Conservation (phyloP, 2,113 vertebrate genomes). For the Labeo catla region DNA sequence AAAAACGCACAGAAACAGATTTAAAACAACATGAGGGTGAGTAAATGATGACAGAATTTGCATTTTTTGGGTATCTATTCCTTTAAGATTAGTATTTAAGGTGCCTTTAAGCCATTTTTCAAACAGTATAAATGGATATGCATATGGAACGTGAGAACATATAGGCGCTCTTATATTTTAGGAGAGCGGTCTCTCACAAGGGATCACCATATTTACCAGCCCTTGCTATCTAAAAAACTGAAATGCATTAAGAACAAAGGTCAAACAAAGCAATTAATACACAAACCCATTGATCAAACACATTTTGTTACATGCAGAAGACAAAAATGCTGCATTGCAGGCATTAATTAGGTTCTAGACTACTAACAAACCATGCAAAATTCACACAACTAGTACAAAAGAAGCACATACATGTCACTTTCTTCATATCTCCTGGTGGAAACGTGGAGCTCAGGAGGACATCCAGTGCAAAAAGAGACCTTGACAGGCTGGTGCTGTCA, state of each 20-base stretch:
- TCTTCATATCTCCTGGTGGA: slow-evolving; percentile 45
- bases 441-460: neutral
- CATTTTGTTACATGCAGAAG: neutral
- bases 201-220: neutral
- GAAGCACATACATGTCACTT: slow-evolving; percentile 42
- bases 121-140: neutral
- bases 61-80: too few relatives aligned
- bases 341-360: neutral
- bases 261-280: neutral
- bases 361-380: neutral
- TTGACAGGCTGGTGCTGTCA: neutral
- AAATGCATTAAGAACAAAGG: neutral
- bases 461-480: neutral
- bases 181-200: neutral
- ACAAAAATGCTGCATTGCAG: neutral
- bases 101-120: neutral
- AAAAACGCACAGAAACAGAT: too few relatives aligned
- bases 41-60: too few relatives aligned
- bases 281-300: neutral
- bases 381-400: neutral
- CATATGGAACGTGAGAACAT: neutral
- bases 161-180: neutral
- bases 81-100: neutral
- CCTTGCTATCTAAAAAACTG: neutral
- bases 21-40: too few relatives aligned